Percentiles rank a stretch among this genome's conserved stretches.
phyloP scores from a whole-genome alignment of 2,113 vertebrate genomes.

The Dolichallabes microphthalmus region DNA sequence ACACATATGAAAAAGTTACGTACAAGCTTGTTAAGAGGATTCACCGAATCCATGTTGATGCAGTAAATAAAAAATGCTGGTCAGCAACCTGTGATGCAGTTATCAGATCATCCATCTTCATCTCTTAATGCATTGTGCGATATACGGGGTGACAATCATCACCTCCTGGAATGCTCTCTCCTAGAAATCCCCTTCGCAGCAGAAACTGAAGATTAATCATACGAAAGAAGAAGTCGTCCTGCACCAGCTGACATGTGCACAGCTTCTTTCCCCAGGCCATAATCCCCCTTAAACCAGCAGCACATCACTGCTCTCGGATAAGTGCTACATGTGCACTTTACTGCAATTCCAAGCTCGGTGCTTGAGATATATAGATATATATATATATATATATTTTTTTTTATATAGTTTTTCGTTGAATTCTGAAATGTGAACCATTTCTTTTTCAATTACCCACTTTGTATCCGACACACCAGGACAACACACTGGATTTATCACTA shows the following conservation, averaged over 20 bases:
- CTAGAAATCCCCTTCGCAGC: background rate
- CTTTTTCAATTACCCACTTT: background rate
- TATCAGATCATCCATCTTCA: background rate
- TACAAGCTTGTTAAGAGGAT: background rate
- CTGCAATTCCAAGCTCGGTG: background rate
- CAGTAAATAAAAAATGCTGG: background rate
- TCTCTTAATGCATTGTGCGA: background rate
- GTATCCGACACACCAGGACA: too few relatives aligned
- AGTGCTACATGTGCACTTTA: background rate
- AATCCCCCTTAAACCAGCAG: background rate
- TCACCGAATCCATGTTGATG: background rate
- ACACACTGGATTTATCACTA: background rate
- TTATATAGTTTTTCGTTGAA: background rate
- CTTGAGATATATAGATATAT: too few relatives aligned
- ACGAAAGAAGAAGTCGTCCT: background rate
- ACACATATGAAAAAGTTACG: background rate
- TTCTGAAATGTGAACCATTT: background rate
- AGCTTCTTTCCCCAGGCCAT: background rate
- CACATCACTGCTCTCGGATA: background rate
- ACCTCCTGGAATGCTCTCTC: background rate
- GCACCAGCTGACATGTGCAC: background rate
- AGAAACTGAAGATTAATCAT: background rate
- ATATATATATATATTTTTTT: too few relatives aligned
- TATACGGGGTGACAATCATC: background rate
- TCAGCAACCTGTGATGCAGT: background rate